Evolutionary conservation across 2,888 invertebrate genomes (phyloP), one percentile per base, ranked within the genome.

Genomic region (Drosophila quinaria): DNA sequence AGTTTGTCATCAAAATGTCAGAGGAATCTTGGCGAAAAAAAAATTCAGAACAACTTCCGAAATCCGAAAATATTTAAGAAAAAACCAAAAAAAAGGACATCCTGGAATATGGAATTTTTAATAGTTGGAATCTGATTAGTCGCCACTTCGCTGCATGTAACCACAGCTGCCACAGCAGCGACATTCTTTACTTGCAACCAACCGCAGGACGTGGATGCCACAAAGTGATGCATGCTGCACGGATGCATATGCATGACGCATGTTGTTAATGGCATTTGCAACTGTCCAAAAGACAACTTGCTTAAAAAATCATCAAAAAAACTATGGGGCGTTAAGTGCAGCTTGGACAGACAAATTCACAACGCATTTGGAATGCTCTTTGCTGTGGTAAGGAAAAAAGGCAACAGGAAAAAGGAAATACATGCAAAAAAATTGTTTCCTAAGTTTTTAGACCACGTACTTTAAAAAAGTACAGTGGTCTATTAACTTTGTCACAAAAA

Each of bases 191-290:
- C n/a, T 9, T n/a, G 33, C 44, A 13, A 8, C 1, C 33, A 13
- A 50, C 50, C 50, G 19, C 50, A 33, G 35, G 19, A 50, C 19
- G 17, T 29, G 33, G 2, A 19, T 51, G 50, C n/a, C 35, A 51
- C 35, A 46, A 37, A 44, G 44, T 44, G 55, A n/a, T 35, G 35
- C 46, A 56, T 25, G 46, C 22, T 22, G 22, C 25, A 56, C 22
- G 46, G 22, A 15, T 81, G 79, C 82, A 83, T 88, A 86, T 88
- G 80, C 77, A 86, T 80, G 78, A 69, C 61, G 83, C 80, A 80
- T 77, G 74, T 65, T 76, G 65, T 69, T 83, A 87, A 89, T 80
- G 78, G 71, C 78, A 72, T 85, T 83, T 60, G 65, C 78, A 68
- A 56, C 72, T 58, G 49, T 47, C 47, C 58, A 73, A 56, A 47